These are phyloP conservation scores for Ceuthmochares aereus DNA, from an alignment of 2,113 vertebrate genomes.

Conservation along the genomic window DNA sequence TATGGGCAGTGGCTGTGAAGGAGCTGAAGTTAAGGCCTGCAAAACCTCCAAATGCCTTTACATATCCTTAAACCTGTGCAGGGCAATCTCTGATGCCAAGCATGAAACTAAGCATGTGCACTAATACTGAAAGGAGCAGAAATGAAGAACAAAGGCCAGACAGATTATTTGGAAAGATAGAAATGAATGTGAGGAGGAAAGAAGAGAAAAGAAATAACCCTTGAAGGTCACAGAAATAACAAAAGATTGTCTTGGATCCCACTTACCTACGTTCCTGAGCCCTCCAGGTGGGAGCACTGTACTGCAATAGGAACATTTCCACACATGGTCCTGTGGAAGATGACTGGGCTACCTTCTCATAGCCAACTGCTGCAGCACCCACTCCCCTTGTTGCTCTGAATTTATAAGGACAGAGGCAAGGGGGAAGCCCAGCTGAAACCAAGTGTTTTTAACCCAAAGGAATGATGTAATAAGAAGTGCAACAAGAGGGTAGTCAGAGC, in stretches of 20 bases:
- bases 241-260: background rate
- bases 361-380: background rate
- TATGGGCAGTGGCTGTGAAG: background rate
- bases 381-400: background rate
- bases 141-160: background rate
- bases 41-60: background rate
- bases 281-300: fast-evolving
- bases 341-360: background rate
- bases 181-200: background rate
- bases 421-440: background rate
- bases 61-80: background rate
- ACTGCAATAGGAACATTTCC: background rate
- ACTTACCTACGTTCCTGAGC: background rate
- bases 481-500: background rate
- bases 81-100: background rate
- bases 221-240: background rate
- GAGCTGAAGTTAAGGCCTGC: background rate
- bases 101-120: fast-evolving
- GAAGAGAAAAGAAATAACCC: background rate
- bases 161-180: background rate
- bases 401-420: background rate
- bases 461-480: background rate
- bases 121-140: background rate
- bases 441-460: background rate
- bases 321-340: fast-evolving